Evolutionary conservation across 2,113 vertebrate genomes (phyloP).

Genomic region (Pedionomus torquatus): DNA sequence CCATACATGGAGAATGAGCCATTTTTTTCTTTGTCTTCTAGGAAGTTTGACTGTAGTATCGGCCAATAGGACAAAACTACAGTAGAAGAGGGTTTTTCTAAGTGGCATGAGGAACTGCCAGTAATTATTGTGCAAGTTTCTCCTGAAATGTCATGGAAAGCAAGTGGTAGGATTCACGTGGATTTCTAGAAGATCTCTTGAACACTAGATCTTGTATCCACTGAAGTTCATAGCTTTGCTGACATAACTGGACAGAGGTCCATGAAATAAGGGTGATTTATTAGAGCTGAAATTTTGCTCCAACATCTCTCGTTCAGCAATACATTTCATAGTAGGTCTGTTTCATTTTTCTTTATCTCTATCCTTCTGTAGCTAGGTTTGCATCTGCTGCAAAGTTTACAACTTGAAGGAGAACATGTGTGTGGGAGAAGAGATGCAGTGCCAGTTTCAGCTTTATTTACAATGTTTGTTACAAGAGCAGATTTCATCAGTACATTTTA

Average conservation of each 20-base stretch:
- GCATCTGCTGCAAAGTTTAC: background rate
- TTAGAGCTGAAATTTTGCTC: background rate
- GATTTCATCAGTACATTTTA: background rate
- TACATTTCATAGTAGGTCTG: background rate
- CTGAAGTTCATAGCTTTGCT: background rate
- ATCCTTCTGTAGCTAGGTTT: background rate
- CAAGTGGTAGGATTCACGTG: background rate
- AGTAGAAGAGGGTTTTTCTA: background rate
- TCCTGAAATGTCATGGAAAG: background rate
- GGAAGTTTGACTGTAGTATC: background rate
- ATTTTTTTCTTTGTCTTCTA: background rate
- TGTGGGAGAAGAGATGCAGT: background rate
- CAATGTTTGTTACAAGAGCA: background rate
- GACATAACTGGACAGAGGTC: background rate
- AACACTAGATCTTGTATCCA: background rate
- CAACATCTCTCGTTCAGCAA: background rate
- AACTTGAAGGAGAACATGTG: background rate
- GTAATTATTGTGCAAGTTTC: background rate
- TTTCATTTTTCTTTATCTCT: background rate
- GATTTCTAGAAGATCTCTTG: background rate
- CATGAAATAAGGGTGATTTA: background rate
- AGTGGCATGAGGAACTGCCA: background rate
- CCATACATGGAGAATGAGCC: background rate
- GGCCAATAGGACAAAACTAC: background rate
- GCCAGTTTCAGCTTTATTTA: conserved; percentile 36